A percentile compares a stretch with the other conserved stretches of the same genome.
phyloP scores from a whole-genome alignment of 2,888 invertebrate species.

The Drosophila nigricruria region DNA sequence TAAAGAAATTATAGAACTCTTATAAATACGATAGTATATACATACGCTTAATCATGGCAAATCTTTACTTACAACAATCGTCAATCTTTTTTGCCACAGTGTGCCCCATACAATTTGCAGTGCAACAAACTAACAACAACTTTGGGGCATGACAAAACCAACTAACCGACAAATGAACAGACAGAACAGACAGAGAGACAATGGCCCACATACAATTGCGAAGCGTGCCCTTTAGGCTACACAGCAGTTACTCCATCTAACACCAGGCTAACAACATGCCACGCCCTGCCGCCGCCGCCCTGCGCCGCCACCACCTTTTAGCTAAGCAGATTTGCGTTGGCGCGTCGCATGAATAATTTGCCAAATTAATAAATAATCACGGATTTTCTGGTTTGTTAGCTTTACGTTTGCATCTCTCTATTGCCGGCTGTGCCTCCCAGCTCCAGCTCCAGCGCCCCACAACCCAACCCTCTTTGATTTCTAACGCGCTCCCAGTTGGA shows the following conservation, averaged over 20 bases:
- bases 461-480: background rate
- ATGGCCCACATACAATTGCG: slow-evolving; percentile 39
- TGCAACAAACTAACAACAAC: slow-evolving; percentile 57
- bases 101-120: slow-evolving; percentile 27
- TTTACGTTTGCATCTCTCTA: slow-evolving; percentile 47
- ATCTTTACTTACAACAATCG: background rate
- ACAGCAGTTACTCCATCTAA: slow-evolving; percentile 12
- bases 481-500: slow-evolving; percentile 34
- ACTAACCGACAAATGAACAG: slow-evolving; percentile 38
- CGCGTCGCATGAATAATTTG: slow-evolving; percentile 73
- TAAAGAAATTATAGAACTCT: too few species aligned
- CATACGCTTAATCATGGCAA: background rate
- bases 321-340: slow-evolving; percentile 62
- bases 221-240: slow-evolving; percentile 39
- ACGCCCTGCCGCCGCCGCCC: slow-evolving; percentile 1
- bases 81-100: slow-evolving; percentile 8
- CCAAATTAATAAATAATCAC: slow-evolving; percentile 77
- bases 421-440: background rate
- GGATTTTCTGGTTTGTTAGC: slow-evolving; percentile 76
- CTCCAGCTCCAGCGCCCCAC: background rate
- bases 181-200: slow-evolving; percentile 28
- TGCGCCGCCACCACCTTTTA: background rate
- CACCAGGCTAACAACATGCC: slow-evolving; percentile 2
- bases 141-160: slow-evolving; percentile 35
- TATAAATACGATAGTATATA: background rate